Conservation (phyloP, 2,797 vertebrate species). For the Pteropus rufus region DNA sequence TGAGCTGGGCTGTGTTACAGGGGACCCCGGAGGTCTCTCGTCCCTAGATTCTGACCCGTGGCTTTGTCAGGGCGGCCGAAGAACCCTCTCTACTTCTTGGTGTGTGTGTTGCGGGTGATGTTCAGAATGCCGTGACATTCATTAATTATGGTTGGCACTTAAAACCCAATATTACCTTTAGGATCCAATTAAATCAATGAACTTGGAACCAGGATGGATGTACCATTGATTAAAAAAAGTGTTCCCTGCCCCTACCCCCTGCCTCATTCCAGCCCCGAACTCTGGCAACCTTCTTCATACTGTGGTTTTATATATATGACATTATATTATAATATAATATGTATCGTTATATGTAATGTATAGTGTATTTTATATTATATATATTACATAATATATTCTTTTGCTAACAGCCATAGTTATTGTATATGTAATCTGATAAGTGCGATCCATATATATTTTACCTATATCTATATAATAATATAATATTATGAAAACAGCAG, state of each 20-base stretch:
- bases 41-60: not conserved
- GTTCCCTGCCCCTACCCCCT: fast-evolving
- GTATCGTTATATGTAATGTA: not conserved
- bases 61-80: not conserved
- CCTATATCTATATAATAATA: too few relatives aligned
- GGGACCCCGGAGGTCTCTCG: not conserved
- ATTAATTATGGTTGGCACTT: not conserved
- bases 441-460: not conserved
- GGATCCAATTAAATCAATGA: not conserved
- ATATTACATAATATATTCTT: not conserved
- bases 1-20: not conserved
- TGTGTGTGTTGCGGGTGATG: fast-evolving
- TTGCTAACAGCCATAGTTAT: not conserved
- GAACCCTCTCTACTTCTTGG: fast-evolving
- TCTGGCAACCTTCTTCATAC: not conserved
- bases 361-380: too few relatives aligned
- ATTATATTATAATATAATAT: not conserved
- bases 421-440: not conserved
- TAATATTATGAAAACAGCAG: not conserved
- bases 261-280: not conserved
- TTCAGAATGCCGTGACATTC: fast-evolving
- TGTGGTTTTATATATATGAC: too few relatives aligned
- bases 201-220: not conserved
- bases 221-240: fast-evolving
- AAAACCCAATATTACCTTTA: not conserved